Evolutionary conservation across 2,113 vertebrate genomes (phyloP).

Genomic region (Nipponia nippon): DNA sequence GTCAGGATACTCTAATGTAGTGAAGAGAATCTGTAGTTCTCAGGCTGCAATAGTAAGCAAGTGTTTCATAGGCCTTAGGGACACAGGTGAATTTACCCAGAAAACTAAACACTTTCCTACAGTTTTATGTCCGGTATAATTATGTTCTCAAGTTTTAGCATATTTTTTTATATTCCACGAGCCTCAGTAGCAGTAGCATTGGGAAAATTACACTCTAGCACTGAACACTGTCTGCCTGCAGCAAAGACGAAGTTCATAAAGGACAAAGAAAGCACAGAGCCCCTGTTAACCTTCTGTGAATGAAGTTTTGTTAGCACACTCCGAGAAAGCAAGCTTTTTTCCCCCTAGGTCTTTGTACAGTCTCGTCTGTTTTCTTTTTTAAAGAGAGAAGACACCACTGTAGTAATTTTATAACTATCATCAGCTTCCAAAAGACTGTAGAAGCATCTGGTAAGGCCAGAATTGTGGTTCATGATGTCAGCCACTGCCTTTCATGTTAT

Average conservation of each 20-base stretch:
- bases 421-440: not conserved
- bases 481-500: not conserved
- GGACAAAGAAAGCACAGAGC: not conserved
- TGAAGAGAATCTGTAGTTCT: not conserved
- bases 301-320: not conserved
- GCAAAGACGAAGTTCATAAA: constrained; percentile 3
- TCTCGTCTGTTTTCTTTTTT: not conserved
- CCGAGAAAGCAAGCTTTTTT: not conserved
- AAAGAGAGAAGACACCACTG: not conserved
- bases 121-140: not conserved
- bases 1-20: not conserved
- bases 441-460: not conserved
- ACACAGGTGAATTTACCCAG: not conserved
- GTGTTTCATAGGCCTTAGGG: not conserved
- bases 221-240: not conserved
- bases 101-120: not conserved
- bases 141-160: not conserved
- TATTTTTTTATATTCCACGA: not conserved
- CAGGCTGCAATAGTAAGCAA: not conserved
- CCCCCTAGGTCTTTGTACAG: not conserved
- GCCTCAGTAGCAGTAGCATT: not conserved
- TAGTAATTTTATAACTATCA: not conserved
- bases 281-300: constrained; percentile 9
- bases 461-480: not conserved
- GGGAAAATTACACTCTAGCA: not conserved